Evolutionary conservation across 2,113 vertebrate genomes (phyloP).

Genomic region (Hypocryptadius cinnamomeus): DNA sequence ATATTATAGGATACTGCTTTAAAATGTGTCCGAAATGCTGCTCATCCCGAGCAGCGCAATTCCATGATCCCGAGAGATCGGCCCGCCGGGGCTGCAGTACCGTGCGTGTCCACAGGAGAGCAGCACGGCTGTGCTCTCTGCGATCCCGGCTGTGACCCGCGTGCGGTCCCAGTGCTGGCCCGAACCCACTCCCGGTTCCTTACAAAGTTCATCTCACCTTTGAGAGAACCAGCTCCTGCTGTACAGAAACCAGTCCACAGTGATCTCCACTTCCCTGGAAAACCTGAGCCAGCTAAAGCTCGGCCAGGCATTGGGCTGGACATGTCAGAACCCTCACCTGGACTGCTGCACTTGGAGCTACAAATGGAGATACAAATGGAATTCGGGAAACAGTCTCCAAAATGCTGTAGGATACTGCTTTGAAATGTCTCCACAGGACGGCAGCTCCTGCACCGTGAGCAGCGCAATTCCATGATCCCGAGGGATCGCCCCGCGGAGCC

Average conservation of each 20-base stretch:
- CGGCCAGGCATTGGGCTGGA: background rate
- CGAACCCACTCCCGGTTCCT: rapidly evolving
- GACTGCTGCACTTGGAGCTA: too few relatives aligned
- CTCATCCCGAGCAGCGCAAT: too few relatives aligned
- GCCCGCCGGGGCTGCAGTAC: background rate
- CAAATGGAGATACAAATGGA: too few relatives aligned
- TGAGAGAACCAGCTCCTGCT: rapidly evolving
- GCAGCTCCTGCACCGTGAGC: rapidly evolving
- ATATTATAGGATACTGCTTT: too few relatives aligned
- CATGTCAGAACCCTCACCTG: background rate
- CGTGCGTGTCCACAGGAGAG: background rate
- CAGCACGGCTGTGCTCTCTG: too few relatives aligned
- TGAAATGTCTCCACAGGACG: rapidly evolving
- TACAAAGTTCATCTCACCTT: rapidly evolving
- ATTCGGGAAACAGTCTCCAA: background rate
- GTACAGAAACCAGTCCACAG: rapidly evolving
- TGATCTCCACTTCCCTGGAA: background rate
- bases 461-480: rapidly evolving
- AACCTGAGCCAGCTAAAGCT: background rate
- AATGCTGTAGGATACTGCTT: rapidly evolving
- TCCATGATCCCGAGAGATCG: too few relatives aligned
- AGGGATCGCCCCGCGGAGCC: background rate
- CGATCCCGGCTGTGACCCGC: rapidly evolving
- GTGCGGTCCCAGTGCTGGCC: rapidly evolving
- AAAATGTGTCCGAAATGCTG: too few relatives aligned